Evolutionary conservation across 2,113 vertebrate genomes (phyloP).

Genomic region (Asarcornis scutulata): DNA sequence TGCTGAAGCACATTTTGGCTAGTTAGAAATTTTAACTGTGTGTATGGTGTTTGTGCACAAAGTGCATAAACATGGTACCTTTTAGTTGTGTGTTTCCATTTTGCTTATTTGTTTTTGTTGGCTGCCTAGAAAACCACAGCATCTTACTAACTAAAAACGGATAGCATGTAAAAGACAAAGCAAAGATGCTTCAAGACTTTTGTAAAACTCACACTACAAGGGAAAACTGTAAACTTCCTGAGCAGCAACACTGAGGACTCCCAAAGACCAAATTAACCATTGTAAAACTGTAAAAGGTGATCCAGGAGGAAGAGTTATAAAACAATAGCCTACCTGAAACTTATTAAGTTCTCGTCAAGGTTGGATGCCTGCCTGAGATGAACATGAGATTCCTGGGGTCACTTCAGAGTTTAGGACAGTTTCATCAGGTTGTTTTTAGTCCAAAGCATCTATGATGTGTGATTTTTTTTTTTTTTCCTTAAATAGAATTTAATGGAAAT

Average conservation of each 20-base stretch:
- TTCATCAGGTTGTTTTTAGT: not conserved
- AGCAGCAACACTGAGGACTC: not conserved
- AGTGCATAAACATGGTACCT: not conserved
- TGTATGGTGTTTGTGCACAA: not conserved
- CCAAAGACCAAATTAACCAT: not conserved
- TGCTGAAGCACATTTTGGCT: not conserved
- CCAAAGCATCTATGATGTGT: not conserved
- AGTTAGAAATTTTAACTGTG: not conserved
- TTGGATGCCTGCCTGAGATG: not conserved
- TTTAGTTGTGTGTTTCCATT: not conserved
- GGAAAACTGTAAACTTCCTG: not conserved
- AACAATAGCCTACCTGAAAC: not conserved
- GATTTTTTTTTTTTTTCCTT: not conserved
- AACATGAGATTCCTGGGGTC: not conserved
- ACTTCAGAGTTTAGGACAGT: not conserved
- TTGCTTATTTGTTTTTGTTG: not conserved
- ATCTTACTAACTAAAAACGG: not conserved
- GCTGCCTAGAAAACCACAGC: not conserved
- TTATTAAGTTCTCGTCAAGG: not conserved
- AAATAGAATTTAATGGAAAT: not conserved
- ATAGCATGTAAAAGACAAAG: not conserved
- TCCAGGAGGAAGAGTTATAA: not conserved
- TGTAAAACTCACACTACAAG: not conserved
- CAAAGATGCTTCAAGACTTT: not conserved
- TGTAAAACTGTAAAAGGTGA: not conserved